A percentile compares a stretch with the other conserved stretches of the same genome.
Conservation (phyloP, 2,113 vertebrate genomes). For the Pseudorectes ferrugineus region DNA sequence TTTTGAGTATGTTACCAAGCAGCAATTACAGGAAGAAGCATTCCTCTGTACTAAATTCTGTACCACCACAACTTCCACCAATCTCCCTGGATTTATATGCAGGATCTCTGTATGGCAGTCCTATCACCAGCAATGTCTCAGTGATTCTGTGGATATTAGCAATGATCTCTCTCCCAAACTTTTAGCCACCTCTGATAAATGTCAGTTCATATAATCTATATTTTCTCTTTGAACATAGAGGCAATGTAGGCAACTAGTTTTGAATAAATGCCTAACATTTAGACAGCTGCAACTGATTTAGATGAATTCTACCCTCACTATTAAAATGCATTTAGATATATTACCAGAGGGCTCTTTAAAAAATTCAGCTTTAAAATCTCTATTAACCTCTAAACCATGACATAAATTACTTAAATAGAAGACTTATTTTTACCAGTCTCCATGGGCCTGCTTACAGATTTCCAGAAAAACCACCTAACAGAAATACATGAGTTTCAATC, state of each 20-base stretch:
- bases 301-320: background rate
- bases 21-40: background rate
- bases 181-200: background rate
- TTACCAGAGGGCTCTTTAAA: background rate
- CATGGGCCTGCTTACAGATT: background rate
- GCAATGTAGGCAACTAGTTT: background rate
- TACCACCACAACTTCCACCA: background rate
- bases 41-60: background rate
- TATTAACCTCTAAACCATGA: background rate
- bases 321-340: background rate
- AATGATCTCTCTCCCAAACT: background rate
- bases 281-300: background rate
- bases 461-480: background rate
- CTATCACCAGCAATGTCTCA: background rate
- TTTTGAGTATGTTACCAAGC: background rate
- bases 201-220: background rate
- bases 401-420: background rate
- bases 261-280: background rate
- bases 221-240: background rate
- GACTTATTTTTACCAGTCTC: background rate
- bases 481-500: background rate
- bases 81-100: background rate
- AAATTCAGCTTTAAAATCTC: background rate
- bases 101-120: background rate
- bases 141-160: background rate